Conservation (phyloP, 2,113 vertebrate genomes). For the Larimichthys polyactis region DNA sequence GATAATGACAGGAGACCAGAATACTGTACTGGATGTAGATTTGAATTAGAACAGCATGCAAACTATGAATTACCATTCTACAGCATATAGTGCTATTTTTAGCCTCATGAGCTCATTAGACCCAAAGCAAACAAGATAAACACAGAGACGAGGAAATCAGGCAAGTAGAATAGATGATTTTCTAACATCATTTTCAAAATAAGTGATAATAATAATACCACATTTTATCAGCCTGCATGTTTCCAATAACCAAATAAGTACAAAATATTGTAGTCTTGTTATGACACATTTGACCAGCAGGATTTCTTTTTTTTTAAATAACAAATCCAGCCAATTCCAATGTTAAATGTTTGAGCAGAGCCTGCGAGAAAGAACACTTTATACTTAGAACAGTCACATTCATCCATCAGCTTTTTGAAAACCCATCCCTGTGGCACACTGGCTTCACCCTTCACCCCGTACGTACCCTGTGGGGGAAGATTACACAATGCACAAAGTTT, state of each 20-base stretch:
- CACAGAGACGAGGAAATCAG: not conserved
- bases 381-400: constrained; percentile 34
- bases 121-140: not conserved
- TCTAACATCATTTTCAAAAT: not conserved
- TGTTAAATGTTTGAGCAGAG: constrained; percentile 23
- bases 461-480: constrained; percentile 3
- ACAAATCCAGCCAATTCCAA: not conserved
- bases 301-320: no score
- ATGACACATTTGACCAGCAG: not conserved
- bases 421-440: constrained; percentile 15
- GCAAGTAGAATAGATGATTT: not conserved
- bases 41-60: not conserved
- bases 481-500: constrained; percentile 19
- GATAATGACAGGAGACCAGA: not conserved
- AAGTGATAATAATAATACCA: no score
- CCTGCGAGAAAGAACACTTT: constrained; percentile 33
- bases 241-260: not conserved
- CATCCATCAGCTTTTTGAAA: constrained; percentile 41
- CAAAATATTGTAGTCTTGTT: not conserved
- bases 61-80: not conserved
- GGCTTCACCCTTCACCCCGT: constrained; percentile 46
- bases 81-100: not conserved
- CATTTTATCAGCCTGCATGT: not conserved
- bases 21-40: not conserved
- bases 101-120: not conserved